Evolutionary conservation across 2,797 vertebrate species (phyloP).

Genomic region (Alfaro cultratus): DNA sequence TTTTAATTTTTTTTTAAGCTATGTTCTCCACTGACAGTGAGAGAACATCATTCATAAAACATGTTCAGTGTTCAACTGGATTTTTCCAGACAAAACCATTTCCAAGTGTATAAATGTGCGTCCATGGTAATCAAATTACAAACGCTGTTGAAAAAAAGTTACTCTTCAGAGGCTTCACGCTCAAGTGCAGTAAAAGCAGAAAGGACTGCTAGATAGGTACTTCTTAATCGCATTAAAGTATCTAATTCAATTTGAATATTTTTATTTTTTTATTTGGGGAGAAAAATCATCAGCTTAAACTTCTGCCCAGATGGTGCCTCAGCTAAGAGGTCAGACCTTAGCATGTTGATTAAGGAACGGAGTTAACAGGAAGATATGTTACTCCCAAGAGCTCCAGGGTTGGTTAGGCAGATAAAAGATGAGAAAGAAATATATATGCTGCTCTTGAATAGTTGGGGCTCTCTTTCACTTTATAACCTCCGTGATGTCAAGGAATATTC

Average conservation of each 20-base stretch:
- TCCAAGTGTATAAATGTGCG: background rate
- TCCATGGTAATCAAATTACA: background rate
- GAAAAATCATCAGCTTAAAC: background rate
- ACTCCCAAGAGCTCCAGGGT: conserved; percentile 35
- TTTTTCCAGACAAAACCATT: background rate
- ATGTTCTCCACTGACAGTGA: background rate
- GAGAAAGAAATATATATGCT: conserved; percentile 1
- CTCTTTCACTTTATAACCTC: background rate
- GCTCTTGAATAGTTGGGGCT: conserved; percentile 19
- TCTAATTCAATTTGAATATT: background rate
- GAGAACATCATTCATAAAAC: background rate
- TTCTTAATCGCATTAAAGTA: background rate
- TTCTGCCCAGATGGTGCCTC: background rate
- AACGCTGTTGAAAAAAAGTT: background rate
- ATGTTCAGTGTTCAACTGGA: background rate
- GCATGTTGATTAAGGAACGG: background rate
- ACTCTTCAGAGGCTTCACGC: background rate
- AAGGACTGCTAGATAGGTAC: background rate
- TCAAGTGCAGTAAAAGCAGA: background rate
- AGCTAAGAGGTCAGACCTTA: background rate
- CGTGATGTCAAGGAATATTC: background rate
- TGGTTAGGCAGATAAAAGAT: conserved; percentile 25
- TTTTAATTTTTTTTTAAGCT: no score
- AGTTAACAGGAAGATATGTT: conserved; percentile 2
- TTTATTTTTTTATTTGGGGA: background rate